Conservation (phyloP, 2,797 vertebrate species). For the Epinephelus malabaricus region DNA sequence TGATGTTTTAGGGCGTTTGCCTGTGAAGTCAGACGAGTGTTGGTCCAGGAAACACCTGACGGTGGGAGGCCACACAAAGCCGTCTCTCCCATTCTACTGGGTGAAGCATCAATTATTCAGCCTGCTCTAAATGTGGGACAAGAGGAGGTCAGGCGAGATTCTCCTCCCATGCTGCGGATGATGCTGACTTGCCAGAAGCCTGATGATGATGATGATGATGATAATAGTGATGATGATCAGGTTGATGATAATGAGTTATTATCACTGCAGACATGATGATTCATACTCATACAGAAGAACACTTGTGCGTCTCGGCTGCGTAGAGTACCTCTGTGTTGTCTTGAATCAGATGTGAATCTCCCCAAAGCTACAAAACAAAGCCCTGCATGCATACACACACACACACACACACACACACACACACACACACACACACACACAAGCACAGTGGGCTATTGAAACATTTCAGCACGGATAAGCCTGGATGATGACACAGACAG, state of each 20-base stretch:
- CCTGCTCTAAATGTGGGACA: slow-evolving; percentile 72
- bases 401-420: slow-evolving; percentile 18
- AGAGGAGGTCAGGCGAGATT: slow-evolving; percentile 64
- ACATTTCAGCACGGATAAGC: slow-evolving; percentile 72
- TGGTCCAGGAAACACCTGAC: slow-evolving; percentile 67
- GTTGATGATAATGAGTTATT: slow-evolving; percentile 43
- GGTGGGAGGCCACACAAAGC: slow-evolving; percentile 60
- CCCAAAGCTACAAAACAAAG: slow-evolving; percentile 32
- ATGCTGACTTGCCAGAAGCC: slow-evolving; percentile 68
- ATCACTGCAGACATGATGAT: slow-evolving; percentile 47
- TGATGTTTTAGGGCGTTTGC: slow-evolving; percentile 14
- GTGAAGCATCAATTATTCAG: slow-evolving; percentile 75
- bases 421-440: slow-evolving; percentile 18
- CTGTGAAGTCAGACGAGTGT: neutral
- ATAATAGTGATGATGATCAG: slow-evolving; percentile 7
- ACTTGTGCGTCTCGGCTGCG: slow-evolving; percentile 2
- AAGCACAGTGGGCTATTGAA: slow-evolving; percentile 55
- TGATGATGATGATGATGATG: slow-evolving; percentile 26
- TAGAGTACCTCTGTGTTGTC: slow-evolving; percentile 33
- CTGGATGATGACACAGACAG: slow-evolving; percentile 70
- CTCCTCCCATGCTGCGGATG: slow-evolving; percentile 56
- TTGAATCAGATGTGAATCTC: slow-evolving; percentile 22
- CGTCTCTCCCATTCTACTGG: slow-evolving; percentile 46
- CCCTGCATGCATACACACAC: neutral
- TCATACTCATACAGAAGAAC: slow-evolving; percentile 45